A percentile compares a stretch with the other conserved stretches of the same genome.
Conservation (phyloP, 2,113 vertebrate genomes). For the Aplodontia rufa region DNA sequence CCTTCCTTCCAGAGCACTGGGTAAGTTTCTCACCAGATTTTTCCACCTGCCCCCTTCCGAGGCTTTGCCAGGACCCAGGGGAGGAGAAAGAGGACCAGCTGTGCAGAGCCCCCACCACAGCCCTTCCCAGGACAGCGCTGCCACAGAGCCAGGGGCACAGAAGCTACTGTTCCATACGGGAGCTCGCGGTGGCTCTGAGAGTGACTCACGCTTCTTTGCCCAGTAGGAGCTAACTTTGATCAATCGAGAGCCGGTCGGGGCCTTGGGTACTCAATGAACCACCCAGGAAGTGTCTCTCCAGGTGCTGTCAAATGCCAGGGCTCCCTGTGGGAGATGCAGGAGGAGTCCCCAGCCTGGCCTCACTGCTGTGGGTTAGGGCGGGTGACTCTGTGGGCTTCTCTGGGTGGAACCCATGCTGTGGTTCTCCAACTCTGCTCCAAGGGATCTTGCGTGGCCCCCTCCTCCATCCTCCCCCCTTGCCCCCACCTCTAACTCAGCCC, state of each 20-base stretch:
- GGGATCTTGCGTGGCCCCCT: too few species aligned
- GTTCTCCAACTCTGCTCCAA: too few species aligned
- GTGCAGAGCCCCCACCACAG: too few species aligned
- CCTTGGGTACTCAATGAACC: neutral
- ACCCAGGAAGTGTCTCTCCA: neutral
- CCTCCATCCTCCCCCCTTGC: too few species aligned
- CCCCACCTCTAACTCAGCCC: too few species aligned
- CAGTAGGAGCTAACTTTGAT: neutral
- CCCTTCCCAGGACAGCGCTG: fast-evolving
- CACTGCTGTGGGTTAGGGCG: too few species aligned
- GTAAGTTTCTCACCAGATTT: neutral
- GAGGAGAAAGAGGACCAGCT: too few species aligned
- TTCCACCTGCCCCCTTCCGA: fast-evolving
- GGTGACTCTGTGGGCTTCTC: neutral
- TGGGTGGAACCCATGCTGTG: neutral
- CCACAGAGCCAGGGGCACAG: fast-evolving
- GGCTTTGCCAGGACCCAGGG: too few species aligned
- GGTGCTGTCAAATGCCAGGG: neutral
- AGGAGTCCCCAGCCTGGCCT: neutral
- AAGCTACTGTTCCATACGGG: neutral
- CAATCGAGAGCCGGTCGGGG: neutral
- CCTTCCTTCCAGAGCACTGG: neutral
- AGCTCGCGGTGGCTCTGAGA: too few species aligned
- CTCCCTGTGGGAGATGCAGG: neutral
- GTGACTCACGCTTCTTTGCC: fast-evolving